Percentiles rank a stretch among this genome's conserved stretches.
These are phyloP conservation scores for Drosophila subpulchrella DNA, from an alignment of 1,140 invertebrate genomes.

Conservation along the genomic window DNA sequence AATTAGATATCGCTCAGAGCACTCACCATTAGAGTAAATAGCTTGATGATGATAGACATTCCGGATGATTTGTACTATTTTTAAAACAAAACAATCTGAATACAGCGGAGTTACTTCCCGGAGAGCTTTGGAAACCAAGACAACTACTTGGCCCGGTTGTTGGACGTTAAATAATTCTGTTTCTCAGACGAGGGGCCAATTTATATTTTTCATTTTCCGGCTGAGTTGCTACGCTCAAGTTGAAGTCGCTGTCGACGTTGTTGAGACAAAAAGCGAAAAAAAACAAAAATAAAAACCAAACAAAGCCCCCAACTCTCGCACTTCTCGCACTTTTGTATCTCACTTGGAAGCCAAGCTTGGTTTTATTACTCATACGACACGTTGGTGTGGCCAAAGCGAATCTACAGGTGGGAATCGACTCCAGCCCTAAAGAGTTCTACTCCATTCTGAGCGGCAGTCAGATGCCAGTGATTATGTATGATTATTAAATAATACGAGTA, in stretches of 20 bases:
- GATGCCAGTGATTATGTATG: slow-evolving; percentile 51
- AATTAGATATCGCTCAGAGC: slow-evolving; percentile 29
- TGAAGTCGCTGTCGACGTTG: slow-evolving; percentile 46
- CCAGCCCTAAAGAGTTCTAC: slow-evolving; percentile 54
- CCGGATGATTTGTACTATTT: slow-evolving; percentile 10
- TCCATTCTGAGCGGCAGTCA: not conserved
- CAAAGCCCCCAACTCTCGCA: slow-evolving; percentile 52
- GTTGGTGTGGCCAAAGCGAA: slow-evolving; percentile 28
- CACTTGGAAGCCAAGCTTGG: slow-evolving; percentile 39
- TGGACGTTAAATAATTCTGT: slow-evolving; percentile 81
- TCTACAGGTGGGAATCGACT: slow-evolving; percentile 28
- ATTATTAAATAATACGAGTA: slow-evolving; percentile 68
- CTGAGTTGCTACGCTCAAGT: slow-evolving; percentile 77
- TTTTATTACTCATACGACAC: slow-evolving; percentile 80
- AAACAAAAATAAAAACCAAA: slow-evolving; percentile 46
- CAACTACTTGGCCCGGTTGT: slow-evolving; percentile 64
- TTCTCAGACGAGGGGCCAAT: slow-evolving; percentile 78
- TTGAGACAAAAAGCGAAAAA: slow-evolving; percentile 69
- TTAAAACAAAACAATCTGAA: slow-evolving; percentile 30
- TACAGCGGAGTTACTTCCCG: slow-evolving; percentile 6
- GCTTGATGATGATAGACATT: slow-evolving; percentile 19
- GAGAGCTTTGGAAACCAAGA: slow-evolving; percentile 42
- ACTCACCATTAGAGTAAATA: slow-evolving; percentile 66
- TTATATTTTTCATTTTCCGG: slow-evolving; percentile 84
- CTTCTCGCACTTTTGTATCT: slow-evolving; percentile 66